These are phyloP conservation scores for Thalassophryne amazonica DNA, from an alignment of 2,797 vertebrate genomes.

Conservation along the genomic window DNA sequence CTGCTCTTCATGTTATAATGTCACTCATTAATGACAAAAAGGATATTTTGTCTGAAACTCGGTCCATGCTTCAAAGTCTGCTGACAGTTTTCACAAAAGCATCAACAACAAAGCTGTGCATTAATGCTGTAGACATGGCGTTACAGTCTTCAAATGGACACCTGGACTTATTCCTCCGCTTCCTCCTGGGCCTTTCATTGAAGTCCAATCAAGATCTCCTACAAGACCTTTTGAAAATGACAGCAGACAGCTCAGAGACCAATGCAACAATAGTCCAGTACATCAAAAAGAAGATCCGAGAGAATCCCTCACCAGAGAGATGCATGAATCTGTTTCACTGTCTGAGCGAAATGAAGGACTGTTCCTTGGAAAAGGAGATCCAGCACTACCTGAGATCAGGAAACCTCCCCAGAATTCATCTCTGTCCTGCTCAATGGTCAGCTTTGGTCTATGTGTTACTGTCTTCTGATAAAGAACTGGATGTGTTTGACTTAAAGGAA, in stretches of 20 bases:
- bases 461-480: neutral
- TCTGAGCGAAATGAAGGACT: slow-evolving; percentile 13
- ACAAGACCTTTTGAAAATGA: neutral
- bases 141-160: slow-evolving; percentile 10
- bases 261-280: neutral
- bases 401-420: neutral
- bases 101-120: neutral
- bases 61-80: neutral
- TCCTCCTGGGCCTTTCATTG: slow-evolving; percentile 7
- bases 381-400: neutral
- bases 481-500: slow-evolving; percentile 13
- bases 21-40: neutral
- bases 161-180: slow-evolving; percentile 18
- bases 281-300: slow-evolving; percentile 11
- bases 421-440: slow-evolving; percentile 10
- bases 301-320: slow-evolving; percentile 6
- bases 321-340: slow-evolving; percentile 18
- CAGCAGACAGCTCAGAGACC: neutral
- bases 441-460: slow-evolving; percentile 10
- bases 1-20: slow-evolving; percentile 2
- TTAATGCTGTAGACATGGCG: slow-evolving; percentile 7
- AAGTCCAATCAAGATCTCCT: slow-evolving; percentile 7
- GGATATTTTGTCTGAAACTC: neutral
- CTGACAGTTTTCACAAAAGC: neutral
- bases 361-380: slow-evolving; percentile 4